These are phyloP conservation scores for Phortica variegata DNA, from an alignment of 1,140 invertebrate species.

Conservation along the genomic window DNA sequence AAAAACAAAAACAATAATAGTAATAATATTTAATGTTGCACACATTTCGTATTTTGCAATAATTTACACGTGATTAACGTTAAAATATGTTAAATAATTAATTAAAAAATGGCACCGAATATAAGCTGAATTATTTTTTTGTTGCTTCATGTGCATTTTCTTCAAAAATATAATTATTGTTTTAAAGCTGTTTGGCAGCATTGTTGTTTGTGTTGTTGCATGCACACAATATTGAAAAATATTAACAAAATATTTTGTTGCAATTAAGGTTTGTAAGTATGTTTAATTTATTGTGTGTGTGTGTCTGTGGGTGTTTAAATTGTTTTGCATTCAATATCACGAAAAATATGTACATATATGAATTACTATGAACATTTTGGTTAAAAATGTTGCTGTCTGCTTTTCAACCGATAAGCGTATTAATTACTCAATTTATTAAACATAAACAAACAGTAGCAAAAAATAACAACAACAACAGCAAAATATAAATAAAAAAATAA, in stretches of 20 bases:
- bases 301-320: no score
- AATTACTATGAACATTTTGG: no score
- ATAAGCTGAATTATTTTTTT: no score
- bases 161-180: no score
- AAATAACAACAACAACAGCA: no score
- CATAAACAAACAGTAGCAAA: constrained; percentile 1
- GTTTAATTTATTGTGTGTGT: not conserved
- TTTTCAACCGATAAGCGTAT: constrained; percentile 9
- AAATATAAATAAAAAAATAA: no score
- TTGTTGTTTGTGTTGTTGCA: constrained; percentile 1
- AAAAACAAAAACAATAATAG: not conserved
- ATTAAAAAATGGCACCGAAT: no score
- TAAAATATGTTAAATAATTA: constrained; percentile 40
- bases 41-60: constrained; percentile 7
- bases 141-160: no score
- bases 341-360: no score
- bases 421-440: constrained; percentile 30
- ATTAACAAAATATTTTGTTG: constrained; percentile 30
- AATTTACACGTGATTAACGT: constrained; percentile 37
- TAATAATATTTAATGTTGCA: constrained; percentile 10
- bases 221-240: constrained; percentile 10
- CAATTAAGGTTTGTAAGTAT: constrained; percentile 24
- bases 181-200: no score
- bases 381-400: no score
- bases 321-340: no score